These are phyloP conservation scores for Drosophila ustulata DNA, from an alignment of 2,888 invertebrate species.

Conservation along the genomic window DNA sequence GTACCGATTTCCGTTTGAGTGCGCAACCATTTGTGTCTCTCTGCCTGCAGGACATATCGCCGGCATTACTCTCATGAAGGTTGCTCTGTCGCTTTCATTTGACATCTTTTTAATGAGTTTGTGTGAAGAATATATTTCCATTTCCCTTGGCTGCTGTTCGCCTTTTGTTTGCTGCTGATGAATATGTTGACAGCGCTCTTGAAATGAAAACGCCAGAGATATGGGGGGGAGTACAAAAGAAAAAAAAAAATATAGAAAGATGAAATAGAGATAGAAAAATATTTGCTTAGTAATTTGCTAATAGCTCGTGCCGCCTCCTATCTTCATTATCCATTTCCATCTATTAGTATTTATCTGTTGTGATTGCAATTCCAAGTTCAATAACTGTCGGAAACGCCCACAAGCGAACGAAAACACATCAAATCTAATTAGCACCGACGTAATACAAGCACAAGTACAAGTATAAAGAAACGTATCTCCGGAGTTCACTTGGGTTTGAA, in stretches of 20 bases:
- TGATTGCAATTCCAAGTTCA: conserved; percentile 43
- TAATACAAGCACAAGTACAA: conserved; percentile 3
- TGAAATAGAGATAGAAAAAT: conserved; percentile 2
- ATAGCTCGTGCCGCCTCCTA: conserved; percentile 9
- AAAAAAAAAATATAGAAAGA: neutral
- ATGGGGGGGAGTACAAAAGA: neutral
- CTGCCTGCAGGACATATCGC: neutral
- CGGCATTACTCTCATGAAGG: conserved; percentile 4
- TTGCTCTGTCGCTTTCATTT: conserved; percentile 20
- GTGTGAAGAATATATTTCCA: conserved; percentile 21
- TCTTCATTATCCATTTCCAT: conserved; percentile 10
- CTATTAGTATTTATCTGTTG: conserved; percentile 8
- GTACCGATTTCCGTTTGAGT: neutral
- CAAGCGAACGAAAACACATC: conserved; percentile 38
- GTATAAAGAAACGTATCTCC: conserved; percentile 4
- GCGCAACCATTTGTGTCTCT: neutral
- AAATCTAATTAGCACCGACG: conserved; percentile 58
- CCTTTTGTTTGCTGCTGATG: conserved; percentile 27
- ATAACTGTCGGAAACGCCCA: conserved; percentile 47
- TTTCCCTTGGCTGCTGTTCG: conserved; percentile 2
- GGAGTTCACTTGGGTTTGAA: conserved; percentile 16
- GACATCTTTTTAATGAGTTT: conserved; percentile 44
- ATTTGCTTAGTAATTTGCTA: conserved; percentile 21
- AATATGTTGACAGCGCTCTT: conserved; percentile 32
- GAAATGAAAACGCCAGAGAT: conserved; percentile 2